These are phyloP conservation scores for Olivierus martensii DNA, from an alignment of 1,140 invertebrate species.

Conservation along the genomic window DNA sequence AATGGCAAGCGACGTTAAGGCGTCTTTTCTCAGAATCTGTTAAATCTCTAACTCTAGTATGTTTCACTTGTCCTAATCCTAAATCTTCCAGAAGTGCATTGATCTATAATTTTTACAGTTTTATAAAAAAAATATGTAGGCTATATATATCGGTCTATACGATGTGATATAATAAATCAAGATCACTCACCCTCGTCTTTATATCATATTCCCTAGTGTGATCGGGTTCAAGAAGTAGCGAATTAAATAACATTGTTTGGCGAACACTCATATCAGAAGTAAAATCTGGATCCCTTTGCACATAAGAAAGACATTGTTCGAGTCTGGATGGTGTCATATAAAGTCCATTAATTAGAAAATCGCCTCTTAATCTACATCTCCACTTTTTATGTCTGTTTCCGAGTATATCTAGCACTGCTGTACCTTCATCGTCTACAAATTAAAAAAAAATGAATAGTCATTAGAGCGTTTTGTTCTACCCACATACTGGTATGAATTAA, in stretches of 20 bases:
- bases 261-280: slow-evolving; percentile 59
- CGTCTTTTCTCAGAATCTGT: slow-evolving; percentile 73
- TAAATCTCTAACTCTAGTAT: slow-evolving; percentile 57
- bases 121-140: neutral
- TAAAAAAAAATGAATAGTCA: slow-evolving; percentile 4
- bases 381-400: slow-evolving; percentile 43
- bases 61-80: slow-evolving; percentile 66
- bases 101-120: slow-evolving; percentile 41
- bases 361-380: slow-evolving; percentile 45
- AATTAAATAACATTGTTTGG: slow-evolving; percentile 65
- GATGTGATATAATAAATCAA: too few species aligned
- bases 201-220: slow-evolving; percentile 37
- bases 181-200: slow-evolving; percentile 24
- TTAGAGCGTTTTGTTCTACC: too few species aligned
- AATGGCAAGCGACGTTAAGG: slow-evolving; percentile 70
- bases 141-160: too few species aligned
- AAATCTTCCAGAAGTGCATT: slow-evolving; percentile 75
- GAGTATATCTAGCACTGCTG: slow-evolving; percentile 62
- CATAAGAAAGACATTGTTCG: slow-evolving; percentile 45
- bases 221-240: slow-evolving; percentile 45
- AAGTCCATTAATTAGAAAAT: slow-evolving; percentile 75
- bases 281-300: slow-evolving; percentile 42
- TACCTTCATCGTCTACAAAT: slow-evolving; percentile 50
- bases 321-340: slow-evolving; percentile 52
- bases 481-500: too few species aligned